Evolutionary conservation across 2,113 vertebrate genomes (phyloP).

Genomic region (Oryzias melastigma): DNA sequence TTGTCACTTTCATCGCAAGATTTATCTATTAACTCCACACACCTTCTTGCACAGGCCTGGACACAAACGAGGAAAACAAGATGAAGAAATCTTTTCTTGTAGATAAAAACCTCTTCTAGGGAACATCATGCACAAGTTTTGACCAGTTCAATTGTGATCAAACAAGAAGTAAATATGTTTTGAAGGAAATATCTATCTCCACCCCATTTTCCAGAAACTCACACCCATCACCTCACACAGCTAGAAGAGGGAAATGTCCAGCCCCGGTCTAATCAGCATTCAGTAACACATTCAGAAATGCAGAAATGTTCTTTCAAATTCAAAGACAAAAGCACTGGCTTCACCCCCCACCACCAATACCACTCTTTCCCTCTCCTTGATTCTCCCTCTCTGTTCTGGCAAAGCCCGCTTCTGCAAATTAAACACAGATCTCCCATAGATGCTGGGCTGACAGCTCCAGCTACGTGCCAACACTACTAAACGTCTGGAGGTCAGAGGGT

Average conservation of each 20-base stretch:
- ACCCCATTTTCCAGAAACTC: conserved; percentile 6
- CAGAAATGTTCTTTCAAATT: conserved; percentile 29
- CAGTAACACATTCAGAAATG: conserved; percentile 32
- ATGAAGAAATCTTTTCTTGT: conserved; percentile 25
- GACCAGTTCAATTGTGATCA: conserved; percentile 43
- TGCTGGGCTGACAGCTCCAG: conserved; percentile 69
- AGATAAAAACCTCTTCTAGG: conserved; percentile 12
- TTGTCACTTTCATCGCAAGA: conserved; percentile 65
- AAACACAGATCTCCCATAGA: conserved; percentile 75
- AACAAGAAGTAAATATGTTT: conserved; percentile 41
- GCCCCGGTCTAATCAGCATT: conserved; percentile 31
- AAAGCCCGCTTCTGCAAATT: conserved; percentile 66
- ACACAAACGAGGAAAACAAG: conserved; percentile 36
- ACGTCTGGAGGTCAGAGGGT: conserved; percentile 60
- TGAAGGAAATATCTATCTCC: conserved; percentile 6
- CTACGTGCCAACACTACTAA: conserved; percentile 74
- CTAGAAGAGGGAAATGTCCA: conserved; percentile 16
- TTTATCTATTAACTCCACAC: conserved; percentile 23
- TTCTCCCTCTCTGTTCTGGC: conserved; percentile 59
- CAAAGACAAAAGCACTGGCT: conserved; percentile 48
- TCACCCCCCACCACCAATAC: conserved; percentile 19
- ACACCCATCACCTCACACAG: conserved; percentile 36
- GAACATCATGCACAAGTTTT: neutral
- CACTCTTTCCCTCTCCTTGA: conserved; percentile 26
- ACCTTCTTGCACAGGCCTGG: conserved; percentile 49